phyloP scores from a whole-genome alignment of 1,140 invertebrate genomes.

The Magallana gigas region DNA sequence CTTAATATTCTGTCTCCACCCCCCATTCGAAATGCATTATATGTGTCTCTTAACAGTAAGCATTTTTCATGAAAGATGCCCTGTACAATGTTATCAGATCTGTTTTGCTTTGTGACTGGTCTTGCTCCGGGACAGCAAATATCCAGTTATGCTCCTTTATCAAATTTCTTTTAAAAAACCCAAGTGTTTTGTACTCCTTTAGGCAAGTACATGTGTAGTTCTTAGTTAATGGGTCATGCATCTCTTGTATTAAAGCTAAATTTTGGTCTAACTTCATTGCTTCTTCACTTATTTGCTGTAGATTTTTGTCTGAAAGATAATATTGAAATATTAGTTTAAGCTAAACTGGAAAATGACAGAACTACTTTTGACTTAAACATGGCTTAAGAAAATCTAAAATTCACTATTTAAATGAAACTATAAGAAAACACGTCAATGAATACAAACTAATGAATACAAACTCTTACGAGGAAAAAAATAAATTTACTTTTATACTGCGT shows the following conservation, averaged over 20 bases:
- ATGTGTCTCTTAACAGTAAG: too few species aligned
- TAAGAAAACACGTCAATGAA: too few species aligned
- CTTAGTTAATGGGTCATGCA: conserved; percentile 3
- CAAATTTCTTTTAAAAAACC: background rate
- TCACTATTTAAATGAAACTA: too few species aligned
- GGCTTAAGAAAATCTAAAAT: too few species aligned
- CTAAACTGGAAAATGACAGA: background rate
- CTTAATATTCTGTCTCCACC: too few species aligned
- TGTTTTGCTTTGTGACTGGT: too few species aligned
- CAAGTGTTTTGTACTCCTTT: background rate
- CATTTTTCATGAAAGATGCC: too few species aligned
- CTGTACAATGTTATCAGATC: too few species aligned
- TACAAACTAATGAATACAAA: too few species aligned
- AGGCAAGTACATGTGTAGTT: background rate
- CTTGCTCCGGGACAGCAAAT: background rate
- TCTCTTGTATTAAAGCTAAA: background rate
- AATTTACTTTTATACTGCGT: background rate
- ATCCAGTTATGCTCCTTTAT: background rate
- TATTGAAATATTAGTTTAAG: background rate
- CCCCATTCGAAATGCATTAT: too few species aligned
- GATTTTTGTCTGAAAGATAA: background rate
- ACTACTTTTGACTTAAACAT: too few species aligned
- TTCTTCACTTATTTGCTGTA: background rate
- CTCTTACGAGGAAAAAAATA: too few species aligned
- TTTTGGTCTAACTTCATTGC: background rate